Evolutionary conservation across 2,797 vertebrate species (phyloP).

Genomic region (Sebastes reedi): DNA sequence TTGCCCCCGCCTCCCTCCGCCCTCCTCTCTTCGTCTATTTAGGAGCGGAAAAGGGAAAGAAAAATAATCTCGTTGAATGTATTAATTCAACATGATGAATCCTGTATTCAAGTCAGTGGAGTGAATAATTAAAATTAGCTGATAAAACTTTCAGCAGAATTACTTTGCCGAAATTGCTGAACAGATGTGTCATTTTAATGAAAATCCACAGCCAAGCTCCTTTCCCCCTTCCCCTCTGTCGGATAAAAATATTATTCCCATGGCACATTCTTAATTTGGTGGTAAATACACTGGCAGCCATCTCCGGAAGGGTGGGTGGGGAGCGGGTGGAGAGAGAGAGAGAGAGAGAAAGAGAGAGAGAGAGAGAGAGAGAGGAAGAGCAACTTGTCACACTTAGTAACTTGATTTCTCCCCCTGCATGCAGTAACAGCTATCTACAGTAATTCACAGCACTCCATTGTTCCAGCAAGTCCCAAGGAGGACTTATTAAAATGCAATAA

Average conservation of each 20-base stretch:
- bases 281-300: constrained; percentile 99
- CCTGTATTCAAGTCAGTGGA: constrained; percentile 99
- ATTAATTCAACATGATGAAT: constrained; percentile 99
- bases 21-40: constrained; percentile 83
- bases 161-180: constrained; percentile 99
- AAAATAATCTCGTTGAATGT: constrained; percentile 94
- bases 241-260: constrained; percentile 99
- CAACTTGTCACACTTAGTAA: constrained; percentile 99
- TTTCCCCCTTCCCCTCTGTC: constrained; percentile 89
- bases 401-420: constrained; percentile 98
- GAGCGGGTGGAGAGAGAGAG: constrained; percentile 67
- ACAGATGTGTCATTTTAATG: constrained; percentile 99
- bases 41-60: constrained; percentile 71
- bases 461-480: constrained; percentile 97
- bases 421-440: constrained; percentile 97
- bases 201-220: constrained; percentile 99
- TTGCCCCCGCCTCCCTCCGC: constrained; percentile 83
- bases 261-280: constrained; percentile 99
- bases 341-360: constrained; percentile 61
- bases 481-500: constrained; percentile 99
- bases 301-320: constrained; percentile 87
- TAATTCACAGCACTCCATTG: constrained; percentile 98
- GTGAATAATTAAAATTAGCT: constrained; percentile 99
- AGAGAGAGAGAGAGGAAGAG: constrained; percentile 83
- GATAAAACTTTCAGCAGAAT: constrained; percentile 99